A percentile compares a stretch with the other conserved stretches of the same genome.
Evolutionary conservation across 2,888 invertebrate species (phyloP).

Genomic region (Agonum fuliginosum): DNA sequence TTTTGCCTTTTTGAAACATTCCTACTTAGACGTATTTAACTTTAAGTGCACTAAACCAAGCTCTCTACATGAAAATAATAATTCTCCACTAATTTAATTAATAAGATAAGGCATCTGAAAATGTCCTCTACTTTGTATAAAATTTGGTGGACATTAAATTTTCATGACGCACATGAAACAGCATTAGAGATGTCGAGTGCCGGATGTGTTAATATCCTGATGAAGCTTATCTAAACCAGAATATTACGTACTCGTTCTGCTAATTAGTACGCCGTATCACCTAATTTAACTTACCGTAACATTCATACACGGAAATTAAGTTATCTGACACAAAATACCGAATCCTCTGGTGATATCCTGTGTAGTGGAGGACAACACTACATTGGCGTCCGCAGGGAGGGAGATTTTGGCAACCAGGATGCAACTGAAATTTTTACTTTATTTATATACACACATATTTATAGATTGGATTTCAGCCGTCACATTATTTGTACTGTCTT

Average conservation of each 20-base stretch:
- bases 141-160: background rate
- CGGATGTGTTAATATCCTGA: slow-evolving; percentile 34
- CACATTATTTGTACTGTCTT: too few species aligned
- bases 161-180: background rate
- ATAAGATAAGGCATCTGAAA: background rate
- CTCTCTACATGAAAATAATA: too few species aligned
- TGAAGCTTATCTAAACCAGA: slow-evolving; percentile 13
- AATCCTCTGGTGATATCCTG: background rate
- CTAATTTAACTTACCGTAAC: slow-evolving; percentile 38
- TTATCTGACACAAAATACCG: slow-evolving; percentile 16
- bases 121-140: background rate
- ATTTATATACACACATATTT: too few species aligned
- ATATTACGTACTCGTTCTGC: background rate
- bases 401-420: background rate
- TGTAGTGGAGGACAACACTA: background rate
- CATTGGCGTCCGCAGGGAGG: background rate
- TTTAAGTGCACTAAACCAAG: too few species aligned
- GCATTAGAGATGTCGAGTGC: slow-evolving; percentile 4
- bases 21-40: too few species aligned
- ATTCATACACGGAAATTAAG: slow-evolving; percentile 33
- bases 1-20: too few species aligned
- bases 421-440: too few species aligned
- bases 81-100: background rate
- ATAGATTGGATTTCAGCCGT: too few species aligned
- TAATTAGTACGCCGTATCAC: slow-evolving; percentile 28